Evolutionary conservation across 1,140 invertebrate genomes (phyloP), one percentile per base, ranked within the genome.

Genomic region (Drosophila hydei): DNA sequence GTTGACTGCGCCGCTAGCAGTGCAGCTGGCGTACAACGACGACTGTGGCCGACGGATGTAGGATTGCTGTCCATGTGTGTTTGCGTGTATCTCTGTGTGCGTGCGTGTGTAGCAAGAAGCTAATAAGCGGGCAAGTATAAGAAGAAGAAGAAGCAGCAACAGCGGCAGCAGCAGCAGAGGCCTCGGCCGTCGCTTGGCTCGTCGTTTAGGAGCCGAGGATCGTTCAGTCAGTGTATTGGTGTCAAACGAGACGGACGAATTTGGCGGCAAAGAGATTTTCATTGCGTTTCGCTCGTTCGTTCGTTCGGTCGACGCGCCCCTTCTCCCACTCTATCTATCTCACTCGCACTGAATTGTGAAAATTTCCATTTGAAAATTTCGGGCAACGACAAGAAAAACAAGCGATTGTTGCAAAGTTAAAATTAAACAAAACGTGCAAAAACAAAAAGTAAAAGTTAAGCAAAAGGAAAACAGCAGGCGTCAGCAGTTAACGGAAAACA

Each of bases 231-330:
- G 27, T 70, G 71, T 77, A 81, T 85, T 85, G 77, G 81, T 75
- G 74, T 81, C 81, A 85, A 87, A 55, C 81, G 75, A 77, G 77
- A 85, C 81, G 81, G 81, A 87, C 81, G 79, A 84, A 84, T 76
- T 76, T 79, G 77, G 79, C 79, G 71, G 78, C 72, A 77, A 80
- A 87, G 77, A 77, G 74, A 7, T 23, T 71, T 79, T 61, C 60
- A 61, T 71, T 72, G 58, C 77, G 67, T 75, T 81, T 75, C 73
- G 68, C 30, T 58, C 52, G 61, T 62, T 75, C 52, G 61, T 62
- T 75, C 47, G 63, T n/a, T 76, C 74, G 58, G 43, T 71, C 68
- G 67, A 62, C 71, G 54, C 56, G 30, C 64, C 43, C 72, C 73
- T 54, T 45, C 43, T 45, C 40, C 19, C 36, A 56, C 48, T 50